phyloP scores from a whole-genome alignment of 53 echinoderm and acorn worm species.

The Astropecten irregularis region DNA sequence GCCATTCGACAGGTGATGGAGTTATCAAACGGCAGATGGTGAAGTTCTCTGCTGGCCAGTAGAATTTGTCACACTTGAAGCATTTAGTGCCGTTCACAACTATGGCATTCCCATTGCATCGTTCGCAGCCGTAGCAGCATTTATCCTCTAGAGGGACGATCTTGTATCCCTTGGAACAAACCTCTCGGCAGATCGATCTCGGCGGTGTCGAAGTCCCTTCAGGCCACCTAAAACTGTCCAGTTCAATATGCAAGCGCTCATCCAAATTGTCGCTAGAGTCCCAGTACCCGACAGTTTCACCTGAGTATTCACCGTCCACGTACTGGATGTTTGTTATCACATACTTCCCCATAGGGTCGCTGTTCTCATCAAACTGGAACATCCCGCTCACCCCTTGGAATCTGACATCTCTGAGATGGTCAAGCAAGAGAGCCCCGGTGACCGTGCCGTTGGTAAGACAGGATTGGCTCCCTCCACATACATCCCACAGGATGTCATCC shows the following conservation, averaged over 20 bases:
- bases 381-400: constrained; percentile 34
- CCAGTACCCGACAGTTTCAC: constrained; percentile 42
- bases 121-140: constrained; percentile 54
- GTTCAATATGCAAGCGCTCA: background rate
- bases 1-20: constrained; percentile 50
- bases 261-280: background rate
- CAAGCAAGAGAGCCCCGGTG: constrained; percentile 15
- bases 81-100: constrained; percentile 54
- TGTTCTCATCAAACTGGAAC: constrained; percentile 54
- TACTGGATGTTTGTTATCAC: constrained; percentile 14
- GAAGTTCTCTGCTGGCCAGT: constrained; percentile 72
- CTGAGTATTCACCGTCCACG: background rate
- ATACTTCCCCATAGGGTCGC: constrained; percentile 61
- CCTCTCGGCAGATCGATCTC: constrained; percentile 33
- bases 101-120: constrained; percentile 37
- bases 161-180: constrained; percentile 40
- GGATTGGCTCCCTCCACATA: constrained; percentile 27
- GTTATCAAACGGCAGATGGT: constrained; percentile 60
- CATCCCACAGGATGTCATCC: constrained; percentile 26
- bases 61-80: constrained; percentile 51
- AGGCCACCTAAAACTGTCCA: background rate
- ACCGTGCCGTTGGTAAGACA: constrained; percentile 25
- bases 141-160: constrained; percentile 46
- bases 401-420: constrained; percentile 34
- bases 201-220: constrained; percentile 4